These are phyloP conservation scores for Chascanopsetta lugubris DNA, from an alignment of 2,113 vertebrate species.

Conservation along the genomic window DNA sequence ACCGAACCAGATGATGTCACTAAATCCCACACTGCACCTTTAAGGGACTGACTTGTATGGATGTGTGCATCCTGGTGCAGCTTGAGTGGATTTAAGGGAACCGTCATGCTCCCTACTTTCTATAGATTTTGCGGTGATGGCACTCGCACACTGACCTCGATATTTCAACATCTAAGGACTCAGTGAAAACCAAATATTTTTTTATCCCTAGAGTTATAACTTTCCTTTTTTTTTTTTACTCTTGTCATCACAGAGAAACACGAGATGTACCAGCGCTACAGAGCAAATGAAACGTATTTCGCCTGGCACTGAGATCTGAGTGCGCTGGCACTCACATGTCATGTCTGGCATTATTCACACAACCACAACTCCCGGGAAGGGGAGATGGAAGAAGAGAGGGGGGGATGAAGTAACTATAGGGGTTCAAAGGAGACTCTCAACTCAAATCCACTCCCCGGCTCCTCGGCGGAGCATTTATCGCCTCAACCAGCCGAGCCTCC, in stretches of 20 bases:
- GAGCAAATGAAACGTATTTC: constrained; percentile 49
- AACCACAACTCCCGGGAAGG: constrained; percentile 65
- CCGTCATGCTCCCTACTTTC: not conserved
- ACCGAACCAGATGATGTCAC: too few relatives aligned
- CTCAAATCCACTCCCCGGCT: constrained; percentile 51
- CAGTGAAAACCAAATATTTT: constrained; percentile 22
- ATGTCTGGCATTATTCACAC: constrained; percentile 47
- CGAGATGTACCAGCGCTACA: constrained; percentile 32
- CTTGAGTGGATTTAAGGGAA: too few relatives aligned
- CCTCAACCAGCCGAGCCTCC: constrained; percentile 33
- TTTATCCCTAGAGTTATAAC: too few relatives aligned
- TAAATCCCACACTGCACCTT: too few relatives aligned
- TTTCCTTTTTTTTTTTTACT: constrained; percentile 34
- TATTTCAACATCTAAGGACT: constrained; percentile 26
- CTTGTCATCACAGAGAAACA: constrained; percentile 21
- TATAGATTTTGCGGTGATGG: not conserved
- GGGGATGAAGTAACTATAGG: constrained; percentile 42
- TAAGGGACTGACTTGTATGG: too few relatives aligned
- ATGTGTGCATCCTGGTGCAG: too few relatives aligned
- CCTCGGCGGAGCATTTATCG: constrained; percentile 49
- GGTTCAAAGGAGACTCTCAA: constrained; percentile 57
- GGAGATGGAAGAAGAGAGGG: constrained; percentile 50
- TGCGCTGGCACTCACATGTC: not conserved
- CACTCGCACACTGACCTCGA: constrained; percentile 12
- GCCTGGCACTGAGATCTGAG: constrained; percentile 55